Conservation (phyloP, 92 coral and sea anemone genomes). For the Siderastrea radians region DNA sequence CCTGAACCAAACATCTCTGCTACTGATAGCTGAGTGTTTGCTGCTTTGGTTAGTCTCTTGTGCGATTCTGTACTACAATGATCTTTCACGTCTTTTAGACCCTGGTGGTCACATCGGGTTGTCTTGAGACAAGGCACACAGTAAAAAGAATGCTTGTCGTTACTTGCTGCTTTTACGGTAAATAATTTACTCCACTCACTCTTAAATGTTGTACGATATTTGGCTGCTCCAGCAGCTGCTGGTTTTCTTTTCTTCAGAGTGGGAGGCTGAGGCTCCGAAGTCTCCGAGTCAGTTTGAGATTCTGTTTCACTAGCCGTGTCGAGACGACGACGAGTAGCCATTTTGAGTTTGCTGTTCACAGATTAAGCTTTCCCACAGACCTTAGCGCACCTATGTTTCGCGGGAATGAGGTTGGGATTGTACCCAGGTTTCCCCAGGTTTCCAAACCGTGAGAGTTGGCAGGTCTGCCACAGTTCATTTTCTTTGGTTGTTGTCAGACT, state of each 20-base stretch:
- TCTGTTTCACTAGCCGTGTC: not conserved
- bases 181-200: conserved; percentile 16
- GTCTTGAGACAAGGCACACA: conserved; percentile 55
- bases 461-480: no score
- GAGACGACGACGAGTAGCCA: conserved; percentile 6
- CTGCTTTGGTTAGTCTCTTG: not conserved
- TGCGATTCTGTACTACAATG: conserved; percentile 53
- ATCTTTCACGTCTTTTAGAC: conserved; percentile 51
- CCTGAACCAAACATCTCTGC: conserved; percentile 9
- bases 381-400: conserved; percentile 7
- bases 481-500: no score
- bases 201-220: conserved; percentile 40
- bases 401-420: conserved; percentile 2
- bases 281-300: conserved; percentile 5
- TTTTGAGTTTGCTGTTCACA: conserved; percentile 4
- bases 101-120: conserved; percentile 56
- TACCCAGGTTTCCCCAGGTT: no score
- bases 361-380: conserved; percentile 15
- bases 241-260: not conserved
- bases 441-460: no score
- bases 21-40: not conserved
- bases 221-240: conserved; percentile 36
- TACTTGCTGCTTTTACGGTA: conserved; percentile 13
- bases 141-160: conserved; percentile 37
- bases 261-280: conserved; percentile 7